Percentiles rank a stretch among this genome's conserved stretches.
These are phyloP conservation scores for Danio kyathit DNA, from an alignment of 2,797 vertebrate species.

Conservation along the genomic window DNA sequence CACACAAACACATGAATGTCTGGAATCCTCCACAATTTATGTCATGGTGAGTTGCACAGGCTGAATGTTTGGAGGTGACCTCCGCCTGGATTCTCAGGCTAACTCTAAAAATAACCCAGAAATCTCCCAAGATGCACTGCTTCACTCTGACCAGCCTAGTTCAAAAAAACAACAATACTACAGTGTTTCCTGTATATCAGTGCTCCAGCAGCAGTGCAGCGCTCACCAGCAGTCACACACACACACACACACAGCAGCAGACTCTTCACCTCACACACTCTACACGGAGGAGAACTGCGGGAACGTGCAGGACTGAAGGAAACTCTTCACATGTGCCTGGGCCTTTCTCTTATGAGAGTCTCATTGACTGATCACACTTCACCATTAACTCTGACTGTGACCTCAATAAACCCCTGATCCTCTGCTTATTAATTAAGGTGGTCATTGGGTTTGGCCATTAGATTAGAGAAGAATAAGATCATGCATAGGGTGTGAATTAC, in stretches of 20 bases:
- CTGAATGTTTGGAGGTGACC: slow-evolving; percentile 75
- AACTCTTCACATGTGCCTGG: too few relatives aligned
- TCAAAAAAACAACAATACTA: slow-evolving; percentile 67
- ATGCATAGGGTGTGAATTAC: too few relatives aligned
- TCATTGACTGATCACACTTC: too few relatives aligned
- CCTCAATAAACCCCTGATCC: too few relatives aligned
- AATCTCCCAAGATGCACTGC: slow-evolving; percentile 71
- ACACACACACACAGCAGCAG: background rate
- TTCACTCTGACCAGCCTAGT: slow-evolving; percentile 44
- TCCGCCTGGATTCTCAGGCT: slow-evolving; percentile 81
- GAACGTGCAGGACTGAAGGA: too few relatives aligned
- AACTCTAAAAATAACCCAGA: slow-evolving; percentile 80
- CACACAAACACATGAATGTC: slow-evolving; percentile 50
- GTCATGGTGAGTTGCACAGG: slow-evolving; percentile 69
- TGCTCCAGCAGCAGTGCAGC: too few relatives aligned
- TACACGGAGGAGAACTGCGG: too few relatives aligned
- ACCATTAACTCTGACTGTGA: too few relatives aligned
- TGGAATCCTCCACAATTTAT: slow-evolving; percentile 66
- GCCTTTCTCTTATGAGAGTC: too few relatives aligned
- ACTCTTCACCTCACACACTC: background rate
- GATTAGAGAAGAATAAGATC: too few relatives aligned
- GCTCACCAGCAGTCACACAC: background rate
- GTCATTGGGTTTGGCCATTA: too few relatives aligned
- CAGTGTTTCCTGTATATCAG: background rate
- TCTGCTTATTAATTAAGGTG: too few relatives aligned